Base-by-base conservation (phyloP, 2,888 invertebrate genomes). In the Drosophila stalkeri region DNA sequence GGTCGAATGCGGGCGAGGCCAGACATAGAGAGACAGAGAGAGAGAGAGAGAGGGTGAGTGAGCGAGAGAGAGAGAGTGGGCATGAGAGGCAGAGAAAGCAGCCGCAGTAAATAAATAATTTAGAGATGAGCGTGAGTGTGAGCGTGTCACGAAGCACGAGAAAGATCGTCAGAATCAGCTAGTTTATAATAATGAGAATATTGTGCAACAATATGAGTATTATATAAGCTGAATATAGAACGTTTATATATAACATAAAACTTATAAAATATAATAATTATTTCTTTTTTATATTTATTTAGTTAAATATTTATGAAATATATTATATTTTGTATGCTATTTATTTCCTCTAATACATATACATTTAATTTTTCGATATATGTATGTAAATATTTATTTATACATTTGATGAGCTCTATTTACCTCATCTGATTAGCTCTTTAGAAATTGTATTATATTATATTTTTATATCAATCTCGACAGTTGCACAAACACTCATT, bases 1-100 rank as follows among this genome's bases (percentile, higher is more conserved):
- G 82, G 79, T 64, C 82, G 78, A 47, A 56, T 23, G 46, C 51
- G 23, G 46, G 39, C 27, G 46, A 43, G 39, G 52, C 8, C 44
- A 20, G 18, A 27, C 1, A 35, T 1, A 4, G 9, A 20, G 20
- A 8, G 33, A 20, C 14, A 51, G 12, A 18, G 18, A 33, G 51
- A 12, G 33, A 33, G 33, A 14, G 27, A 27, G 27, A 27, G 27
- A 33, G 18, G 11, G n/a, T 6, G 27, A 33, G 18, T 11, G n/a
- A 49, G 49, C 5, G 7, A 46, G 8, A 4, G 18, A 11, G 14
- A 7, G 7, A 14, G 18, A 39, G n/a, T n/a, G n/a, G n/a, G n/a
- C n/a, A n/a, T n/a, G 39, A 39, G 39, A 16, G 39, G 8, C n/a
- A 37, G 54, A 54, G 37, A 54, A 23, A 23, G 37, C 37, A 56